phyloP scores from a whole-genome alignment of 2,888 invertebrate species.

The Rhagophthalmus giganteus region DNA sequence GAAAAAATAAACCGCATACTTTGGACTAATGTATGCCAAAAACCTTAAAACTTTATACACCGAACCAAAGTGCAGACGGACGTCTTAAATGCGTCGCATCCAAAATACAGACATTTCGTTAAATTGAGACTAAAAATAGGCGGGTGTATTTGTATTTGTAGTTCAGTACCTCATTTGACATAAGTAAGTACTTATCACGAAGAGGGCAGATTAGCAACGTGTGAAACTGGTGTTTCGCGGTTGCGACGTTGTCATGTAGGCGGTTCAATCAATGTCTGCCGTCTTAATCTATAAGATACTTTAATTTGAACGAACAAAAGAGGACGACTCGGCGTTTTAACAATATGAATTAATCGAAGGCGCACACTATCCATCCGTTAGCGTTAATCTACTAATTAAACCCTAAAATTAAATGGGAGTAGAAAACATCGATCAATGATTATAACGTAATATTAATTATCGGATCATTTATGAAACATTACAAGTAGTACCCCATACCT shows the following conservation, averaged over 20 bases:
- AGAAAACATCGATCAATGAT: no score
- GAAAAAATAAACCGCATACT: no score
- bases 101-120: no score
- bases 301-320: no score
- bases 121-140: conserved; percentile 23
- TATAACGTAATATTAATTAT: no score
- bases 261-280: conserved; percentile 31
- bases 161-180: conserved; percentile 32
- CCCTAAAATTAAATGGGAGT: no score
- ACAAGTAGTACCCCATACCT: no score
- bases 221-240: conserved; percentile 25
- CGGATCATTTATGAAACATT: no score
- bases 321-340: neutral
- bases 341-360: neutral
- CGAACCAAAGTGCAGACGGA: conserved; percentile 7
- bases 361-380: no score
- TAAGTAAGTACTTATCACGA: conserved; percentile 26
- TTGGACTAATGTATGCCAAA: no score
- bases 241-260: conserved; percentile 32
- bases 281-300: neutral
- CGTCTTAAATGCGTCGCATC: no score
- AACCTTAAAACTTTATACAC: conserved; percentile 2
- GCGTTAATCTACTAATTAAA: no score
- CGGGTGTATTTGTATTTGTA: conserved; percentile 31
- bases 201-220: conserved; percentile 30